Evolutionary conservation across 92 coral and sea anemone species (phyloP).

Genomic region (Ricordea florida): DNA sequence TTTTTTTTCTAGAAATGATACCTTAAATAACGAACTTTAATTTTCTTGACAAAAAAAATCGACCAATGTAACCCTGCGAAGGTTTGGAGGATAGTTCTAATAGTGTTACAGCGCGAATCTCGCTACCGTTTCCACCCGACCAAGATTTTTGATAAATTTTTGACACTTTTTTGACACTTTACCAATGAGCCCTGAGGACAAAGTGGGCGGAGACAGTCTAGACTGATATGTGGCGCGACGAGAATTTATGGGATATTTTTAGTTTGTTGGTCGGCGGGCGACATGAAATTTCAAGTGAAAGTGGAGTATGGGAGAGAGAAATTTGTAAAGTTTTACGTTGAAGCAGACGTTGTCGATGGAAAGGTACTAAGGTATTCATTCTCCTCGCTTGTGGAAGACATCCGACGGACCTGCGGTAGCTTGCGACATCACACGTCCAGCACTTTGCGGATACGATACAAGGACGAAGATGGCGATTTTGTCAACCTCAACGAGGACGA

Average conservation of each 20-base stretch:
- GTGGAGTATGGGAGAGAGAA: background rate
- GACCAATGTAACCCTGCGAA: too few species aligned
- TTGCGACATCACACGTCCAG: constrained; percentile 36
- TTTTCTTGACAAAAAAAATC: too few species aligned
- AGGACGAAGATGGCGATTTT: constrained; percentile 51
- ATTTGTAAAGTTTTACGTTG: background rate
- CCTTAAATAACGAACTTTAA: too few species aligned
- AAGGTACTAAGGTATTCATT: constrained; percentile 11
- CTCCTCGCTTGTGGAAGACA: constrained; percentile 32
- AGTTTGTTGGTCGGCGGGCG: background rate
- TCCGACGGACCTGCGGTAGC: constrained; percentile 10
- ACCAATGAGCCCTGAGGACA: background rate
- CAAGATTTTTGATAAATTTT: constrained; percentile 22
- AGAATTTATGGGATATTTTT: background rate
- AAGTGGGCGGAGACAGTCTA: constrained; percentile 17
- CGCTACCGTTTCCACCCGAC: constrained; percentile 32
- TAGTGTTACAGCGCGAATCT: constrained; percentile 28
- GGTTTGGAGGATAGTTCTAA: too few species aligned
- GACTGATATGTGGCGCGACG: background rate
- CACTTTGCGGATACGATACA: constrained; percentile 46
- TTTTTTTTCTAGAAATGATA: too few species aligned
- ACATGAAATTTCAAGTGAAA: constrained; percentile 7
- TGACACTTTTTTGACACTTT: constrained; percentile 45
- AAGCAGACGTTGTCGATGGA: background rate
- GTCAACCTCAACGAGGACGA: constrained; percentile 52